Evolutionary conservation across 2,113 vertebrate genomes (phyloP).

Genomic region (Naja naja): DNA sequence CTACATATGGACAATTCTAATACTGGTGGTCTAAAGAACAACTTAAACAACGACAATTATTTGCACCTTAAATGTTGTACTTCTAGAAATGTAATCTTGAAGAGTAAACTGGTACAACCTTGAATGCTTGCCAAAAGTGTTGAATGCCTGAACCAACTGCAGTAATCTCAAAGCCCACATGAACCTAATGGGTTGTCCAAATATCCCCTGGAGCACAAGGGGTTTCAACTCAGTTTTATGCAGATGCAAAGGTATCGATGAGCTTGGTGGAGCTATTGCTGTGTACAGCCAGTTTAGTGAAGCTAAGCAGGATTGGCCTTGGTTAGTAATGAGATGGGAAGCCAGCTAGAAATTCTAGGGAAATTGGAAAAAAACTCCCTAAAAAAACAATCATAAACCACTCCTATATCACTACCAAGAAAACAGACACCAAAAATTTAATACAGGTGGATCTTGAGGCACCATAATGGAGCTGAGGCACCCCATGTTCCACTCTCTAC

Average conservation of each 20-base stretch:
- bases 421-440: not conserved
- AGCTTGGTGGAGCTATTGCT: not conserved
- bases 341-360: not conserved
- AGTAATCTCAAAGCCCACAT: not conserved
- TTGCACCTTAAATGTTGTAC: not conserved
- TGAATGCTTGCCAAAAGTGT: not conserved
- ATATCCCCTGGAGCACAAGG: not conserved
- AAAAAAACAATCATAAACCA: not conserved
- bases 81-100: no score
- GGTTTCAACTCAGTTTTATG: not conserved
- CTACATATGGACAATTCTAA: not conserved
- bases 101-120: not conserved
- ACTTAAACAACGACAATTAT: not conserved
- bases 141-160: not conserved
- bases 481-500: no score
- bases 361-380: not conserved
- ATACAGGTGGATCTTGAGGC: not conserved
- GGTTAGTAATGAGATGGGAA: not conserved
- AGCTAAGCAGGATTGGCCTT: not conserved
- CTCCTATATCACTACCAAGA: not conserved
- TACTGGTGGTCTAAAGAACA: not conserved
- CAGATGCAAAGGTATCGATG: not conserved
- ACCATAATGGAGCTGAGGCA: not conserved
- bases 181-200: not conserved
- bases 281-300: not conserved